phyloP scores from a whole-genome alignment of 2,888 invertebrate genomes.

The Coleophora deauratella region DNA sequence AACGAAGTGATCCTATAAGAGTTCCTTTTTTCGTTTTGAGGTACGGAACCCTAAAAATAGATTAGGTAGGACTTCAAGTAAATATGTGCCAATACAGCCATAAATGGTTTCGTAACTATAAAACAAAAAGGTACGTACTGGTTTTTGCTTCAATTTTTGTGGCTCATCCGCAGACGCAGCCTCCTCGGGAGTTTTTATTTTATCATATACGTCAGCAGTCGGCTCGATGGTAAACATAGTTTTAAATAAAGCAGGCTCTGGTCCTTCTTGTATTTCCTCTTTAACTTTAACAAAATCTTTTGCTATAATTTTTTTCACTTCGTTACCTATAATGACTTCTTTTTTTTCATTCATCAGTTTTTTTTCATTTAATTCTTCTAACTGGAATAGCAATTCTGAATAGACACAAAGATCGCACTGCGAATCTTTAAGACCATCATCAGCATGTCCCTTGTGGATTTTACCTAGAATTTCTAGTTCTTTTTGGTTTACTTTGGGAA shows the following conservation, averaged over 20 bases:
- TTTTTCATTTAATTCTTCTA: constrained; percentile 20
- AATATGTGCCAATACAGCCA: too few relatives aligned
- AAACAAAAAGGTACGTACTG: too few relatives aligned
- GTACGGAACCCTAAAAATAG: too few relatives aligned
- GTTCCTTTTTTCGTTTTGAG: too few relatives aligned
- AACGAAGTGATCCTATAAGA: too few relatives aligned
- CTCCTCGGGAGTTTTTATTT: too few relatives aligned
- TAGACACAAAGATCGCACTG: constrained; percentile 21
- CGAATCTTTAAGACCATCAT: constrained; percentile 5
- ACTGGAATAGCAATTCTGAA: constrained; percentile 30
- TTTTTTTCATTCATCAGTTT: constrained; percentile 13
- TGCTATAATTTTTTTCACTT: constrained; percentile 36
- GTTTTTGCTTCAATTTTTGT: too few relatives aligned
- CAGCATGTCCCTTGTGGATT: constrained; percentile 10
- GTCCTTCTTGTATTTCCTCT: constrained; percentile 15
- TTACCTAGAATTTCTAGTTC: constrained; percentile 8
- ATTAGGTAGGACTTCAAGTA: too few relatives aligned
- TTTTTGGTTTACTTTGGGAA: constrained; percentile 6
- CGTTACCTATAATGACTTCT: constrained; percentile 30
- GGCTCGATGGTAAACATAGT: constrained; percentile 15
- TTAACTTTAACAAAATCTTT: constrained; percentile 19
- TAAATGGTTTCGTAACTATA: too few relatives aligned
- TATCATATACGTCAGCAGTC: too few relatives aligned
- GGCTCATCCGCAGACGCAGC: too few relatives aligned
- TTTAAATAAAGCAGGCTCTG: constrained; percentile 27